phyloP scores from a whole-genome alignment of 2,888 invertebrate species.

The Coelopa pilipes region DNA sequence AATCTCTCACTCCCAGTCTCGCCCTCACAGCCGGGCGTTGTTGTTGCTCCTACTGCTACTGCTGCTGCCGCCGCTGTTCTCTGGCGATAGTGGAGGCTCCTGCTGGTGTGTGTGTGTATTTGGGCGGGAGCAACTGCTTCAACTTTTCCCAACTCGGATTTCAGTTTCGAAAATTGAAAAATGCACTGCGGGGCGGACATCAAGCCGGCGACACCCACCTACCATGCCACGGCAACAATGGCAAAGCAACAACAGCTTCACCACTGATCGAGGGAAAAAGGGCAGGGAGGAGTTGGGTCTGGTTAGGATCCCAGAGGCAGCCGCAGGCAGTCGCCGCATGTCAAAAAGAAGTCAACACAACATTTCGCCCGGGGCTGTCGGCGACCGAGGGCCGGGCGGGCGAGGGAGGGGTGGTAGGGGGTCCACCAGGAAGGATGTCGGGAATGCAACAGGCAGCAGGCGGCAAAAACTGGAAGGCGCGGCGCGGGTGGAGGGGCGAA shows the following conservation, averaged over 20 bases:
- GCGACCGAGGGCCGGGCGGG: not conserved
- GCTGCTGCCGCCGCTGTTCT: too few relatives aligned
- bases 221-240: not conserved
- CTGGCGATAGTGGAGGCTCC: too few relatives aligned
- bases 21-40: too few relatives aligned
- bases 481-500: not conserved
- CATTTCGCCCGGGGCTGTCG: constrained; percentile 34
- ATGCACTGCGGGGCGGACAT: constrained; percentile 46
- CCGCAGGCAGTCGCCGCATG: constrained; percentile 38
- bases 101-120: constrained; percentile 21
- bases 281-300: not conserved
- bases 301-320: constrained; percentile 25
- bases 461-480: not conserved
- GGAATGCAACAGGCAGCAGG: constrained; percentile 30
- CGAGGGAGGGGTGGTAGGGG: constrained; percentile 1
- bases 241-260: constrained; percentile 8
- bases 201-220: not conserved
- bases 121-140: constrained; percentile 34
- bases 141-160: constrained; percentile 46
- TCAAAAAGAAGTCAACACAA: constrained; percentile 40
- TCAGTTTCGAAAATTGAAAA: constrained; percentile 54
- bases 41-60: too few relatives aligned
- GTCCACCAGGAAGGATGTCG: not conserved
- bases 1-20: not conserved
- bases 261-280: not conserved